These are phyloP conservation scores for Cydia splendana DNA, from an alignment of 1,140 invertebrate species.

Conservation along the genomic window DNA sequence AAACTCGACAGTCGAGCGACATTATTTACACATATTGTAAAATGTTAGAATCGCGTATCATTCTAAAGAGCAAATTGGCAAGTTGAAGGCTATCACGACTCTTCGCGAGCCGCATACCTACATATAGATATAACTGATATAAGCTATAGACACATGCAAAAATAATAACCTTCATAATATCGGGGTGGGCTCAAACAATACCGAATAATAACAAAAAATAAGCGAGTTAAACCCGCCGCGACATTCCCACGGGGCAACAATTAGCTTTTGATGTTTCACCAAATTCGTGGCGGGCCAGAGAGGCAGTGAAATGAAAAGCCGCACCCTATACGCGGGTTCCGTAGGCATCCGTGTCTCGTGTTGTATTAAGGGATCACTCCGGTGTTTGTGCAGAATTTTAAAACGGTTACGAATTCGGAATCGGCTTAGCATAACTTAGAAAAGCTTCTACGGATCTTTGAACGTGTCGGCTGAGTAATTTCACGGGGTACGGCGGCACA, in stretches of 20 bases:
- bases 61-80: no score
- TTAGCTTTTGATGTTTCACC: conserved; percentile 64
- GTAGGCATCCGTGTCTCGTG: conserved; percentile 14
- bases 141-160: background rate
- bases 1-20: background rate
- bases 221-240: conserved; percentile 55
- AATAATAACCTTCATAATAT: conserved; percentile 26
- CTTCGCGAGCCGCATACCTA: no score
- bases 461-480: conserved; percentile 27
- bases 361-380: conserved; percentile 29
- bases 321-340: conserved; percentile 25
- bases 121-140: background rate
- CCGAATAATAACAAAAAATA: conserved; percentile 51
- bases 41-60: no score
- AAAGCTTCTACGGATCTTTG: conserved; percentile 21
- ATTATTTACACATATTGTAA: no score
- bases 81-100: no score
- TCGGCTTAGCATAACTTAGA: conserved; percentile 29
- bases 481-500: conserved; percentile 16
- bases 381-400: conserved; percentile 30
- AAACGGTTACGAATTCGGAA: conserved; percentile 25
- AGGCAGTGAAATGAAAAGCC: conserved; percentile 26
- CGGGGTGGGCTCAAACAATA: conserved; percentile 33
- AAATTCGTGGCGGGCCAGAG: conserved; percentile 38
- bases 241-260: conserved; percentile 67